Base-by-base conservation (phyloP, 2,113 vertebrate species). In the Crotalus helleri region DNA sequence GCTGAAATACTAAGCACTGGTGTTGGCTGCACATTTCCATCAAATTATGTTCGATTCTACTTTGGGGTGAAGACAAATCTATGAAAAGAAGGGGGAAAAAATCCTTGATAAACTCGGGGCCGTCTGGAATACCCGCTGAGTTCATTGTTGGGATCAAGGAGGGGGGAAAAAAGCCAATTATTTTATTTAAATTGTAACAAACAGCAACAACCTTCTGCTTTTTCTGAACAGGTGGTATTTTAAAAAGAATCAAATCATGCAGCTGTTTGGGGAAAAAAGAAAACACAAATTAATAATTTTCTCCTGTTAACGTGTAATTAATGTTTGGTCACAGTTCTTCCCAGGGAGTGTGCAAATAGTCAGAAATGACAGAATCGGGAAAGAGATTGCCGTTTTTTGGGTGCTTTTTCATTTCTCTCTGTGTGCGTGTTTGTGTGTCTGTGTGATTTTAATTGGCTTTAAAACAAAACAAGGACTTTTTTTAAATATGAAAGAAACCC, bases 221-320 rank as follows among this genome's bases (percentile, higher is more conserved):
- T 94, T 92, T 44, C 94, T 39, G 92, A 64, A 8, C 94, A 2
- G 94, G 88, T 95, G 54, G 88, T 39, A 94, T 97, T 92, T 29
- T 89, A 90, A 6, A 87, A 87, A 87, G 46, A 87, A 92, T 94
- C 49, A 88, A 95, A 94, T 95, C 94, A 91, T 94, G 93, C 96
- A 95, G 95, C 95, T 95, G 93, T 96, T 96, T 7, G 49, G 59
- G 54, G 39, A 23, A 39, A 85, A 39, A 90, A 90, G 95, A 95
- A 96, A 96, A 95, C 96, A 94, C 95, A 96, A 96, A 97, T 97
- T 96, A 97, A 96, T 96, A 96, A 97, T 97, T 96, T 97, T 96
- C 95, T 93, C 94, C 96, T 94, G 95, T 96, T 96, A 96, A 96
- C 81, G 55, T 91, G 95, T 94, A 96, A 97, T 97, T 97, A 97